Percentiles rank a stretch among this genome's conserved stretches.
These are phyloP conservation scores for Fundulus diaphanus DNA, from an alignment of 2,797 vertebrate genomes.

Conservation along the genomic window DNA sequence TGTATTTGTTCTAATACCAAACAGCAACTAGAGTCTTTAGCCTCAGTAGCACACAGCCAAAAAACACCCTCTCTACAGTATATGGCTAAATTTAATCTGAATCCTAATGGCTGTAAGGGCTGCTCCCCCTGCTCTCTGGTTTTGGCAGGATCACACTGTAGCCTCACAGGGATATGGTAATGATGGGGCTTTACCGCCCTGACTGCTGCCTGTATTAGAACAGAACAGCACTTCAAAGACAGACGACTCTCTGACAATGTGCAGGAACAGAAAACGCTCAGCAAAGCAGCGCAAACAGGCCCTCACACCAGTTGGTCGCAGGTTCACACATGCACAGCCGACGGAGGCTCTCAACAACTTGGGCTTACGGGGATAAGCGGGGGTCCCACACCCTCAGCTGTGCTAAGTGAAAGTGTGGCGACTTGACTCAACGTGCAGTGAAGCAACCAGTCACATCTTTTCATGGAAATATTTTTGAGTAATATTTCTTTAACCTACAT, in stretches of 20 bases:
- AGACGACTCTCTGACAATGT: conserved; percentile 57
- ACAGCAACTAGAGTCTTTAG: background rate
- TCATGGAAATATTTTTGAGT: background rate
- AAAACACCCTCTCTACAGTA: background rate
- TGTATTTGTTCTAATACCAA: background rate
- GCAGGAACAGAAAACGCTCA: conserved; percentile 63
- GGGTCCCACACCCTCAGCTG: conserved; percentile 10
- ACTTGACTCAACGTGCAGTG: background rate
- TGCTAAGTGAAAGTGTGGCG: background rate
- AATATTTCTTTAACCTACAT: conserved; percentile 1
- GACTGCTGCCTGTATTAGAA: conserved; percentile 67
- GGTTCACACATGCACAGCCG: conserved; percentile 23
- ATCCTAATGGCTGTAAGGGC: conserved; percentile 25
- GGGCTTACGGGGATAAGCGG: conserved; percentile 11
- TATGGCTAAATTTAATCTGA: conserved; percentile 9
- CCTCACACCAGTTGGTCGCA: conserved; percentile 26
- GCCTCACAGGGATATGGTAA: conserved; percentile 68
- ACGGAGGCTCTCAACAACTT: conserved; percentile 18
- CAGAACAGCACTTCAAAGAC: conserved; percentile 73
- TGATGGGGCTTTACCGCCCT: conserved; percentile 68
- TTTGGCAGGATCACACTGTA: conserved; percentile 70
- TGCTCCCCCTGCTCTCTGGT: conserved; percentile 12
- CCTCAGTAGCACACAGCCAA: background rate
- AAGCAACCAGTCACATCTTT: background rate
- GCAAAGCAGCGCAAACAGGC: conserved; percentile 36